Percentiles rank a stretch among this genome's conserved stretches.
phyloP scores from a whole-genome alignment of 2,113 vertebrate species.

The Bagarius yarrelli region DNA sequence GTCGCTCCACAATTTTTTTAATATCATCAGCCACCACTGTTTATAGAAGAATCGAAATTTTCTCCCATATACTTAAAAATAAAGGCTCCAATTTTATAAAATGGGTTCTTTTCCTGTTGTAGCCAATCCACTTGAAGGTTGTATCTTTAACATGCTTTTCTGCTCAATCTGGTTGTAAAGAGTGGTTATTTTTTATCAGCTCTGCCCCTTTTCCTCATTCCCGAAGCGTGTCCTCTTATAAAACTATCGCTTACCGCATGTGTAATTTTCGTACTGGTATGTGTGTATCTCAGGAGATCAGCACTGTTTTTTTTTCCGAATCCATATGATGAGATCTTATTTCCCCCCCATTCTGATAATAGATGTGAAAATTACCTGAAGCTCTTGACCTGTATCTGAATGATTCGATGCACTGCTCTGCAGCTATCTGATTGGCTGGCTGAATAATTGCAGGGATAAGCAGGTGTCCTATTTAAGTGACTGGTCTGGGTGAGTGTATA shows the following conservation, averaged over 20 bases:
- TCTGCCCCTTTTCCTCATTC: too few species aligned
- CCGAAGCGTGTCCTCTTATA: not conserved
- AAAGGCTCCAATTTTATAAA: too few species aligned
- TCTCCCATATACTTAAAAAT: too few species aligned
- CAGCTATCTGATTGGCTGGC: not conserved
- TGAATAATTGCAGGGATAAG: not conserved
- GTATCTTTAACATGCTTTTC: too few species aligned
- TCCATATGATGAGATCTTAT: not conserved
- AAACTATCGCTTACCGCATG: not conserved
- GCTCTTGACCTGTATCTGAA: slow-evolving; percentile 8
- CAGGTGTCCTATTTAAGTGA: slow-evolving; percentile 7
- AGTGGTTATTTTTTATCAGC: too few species aligned
- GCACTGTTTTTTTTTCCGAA: not conserved
- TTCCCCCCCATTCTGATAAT: not conserved
- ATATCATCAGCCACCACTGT: too few species aligned
- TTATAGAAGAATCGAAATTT: too few species aligned
- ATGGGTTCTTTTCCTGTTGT: too few species aligned
- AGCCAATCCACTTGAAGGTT: too few species aligned
- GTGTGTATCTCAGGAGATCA: not conserved
- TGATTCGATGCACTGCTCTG: not conserved
- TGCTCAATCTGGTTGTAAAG: too few species aligned
- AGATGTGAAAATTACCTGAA: not conserved
- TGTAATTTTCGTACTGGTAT: not conserved
- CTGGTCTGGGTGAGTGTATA: slow-evolving; percentile 5
- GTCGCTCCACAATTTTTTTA: too few species aligned